phyloP scores from a whole-genome alignment of 2,113 vertebrate genomes.

The Tyrannus savana region DNA sequence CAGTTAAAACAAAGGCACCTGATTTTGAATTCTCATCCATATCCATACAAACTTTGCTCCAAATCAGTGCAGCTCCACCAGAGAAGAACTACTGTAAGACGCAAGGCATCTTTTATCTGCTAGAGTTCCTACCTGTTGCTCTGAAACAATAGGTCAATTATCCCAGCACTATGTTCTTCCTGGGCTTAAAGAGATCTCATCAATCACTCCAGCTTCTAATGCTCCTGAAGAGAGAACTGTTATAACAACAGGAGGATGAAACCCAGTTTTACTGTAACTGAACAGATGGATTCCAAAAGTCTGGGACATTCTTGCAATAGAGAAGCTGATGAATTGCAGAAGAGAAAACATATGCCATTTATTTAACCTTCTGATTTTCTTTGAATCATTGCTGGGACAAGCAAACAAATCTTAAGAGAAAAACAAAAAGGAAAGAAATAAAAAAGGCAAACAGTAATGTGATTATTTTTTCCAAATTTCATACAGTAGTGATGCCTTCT shows the following conservation, averaged over 20 bases:
- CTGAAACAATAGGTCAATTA: conserved; percentile 39
- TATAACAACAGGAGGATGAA: conserved; percentile 34
- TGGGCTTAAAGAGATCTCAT: conserved; percentile 15
- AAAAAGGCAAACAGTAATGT: not conserved
- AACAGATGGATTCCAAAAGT: conserved; percentile 43
- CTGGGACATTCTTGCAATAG: not conserved
- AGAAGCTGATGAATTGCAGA: conserved; percentile 46
- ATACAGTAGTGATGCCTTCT: not conserved
- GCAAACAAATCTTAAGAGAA: not conserved
- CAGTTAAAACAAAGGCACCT: not conserved
- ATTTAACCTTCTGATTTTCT: conserved; percentile 34
- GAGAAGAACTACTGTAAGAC: not conserved
- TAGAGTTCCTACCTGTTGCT: not conserved
- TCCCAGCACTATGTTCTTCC: not conserved
- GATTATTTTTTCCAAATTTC: not conserved
- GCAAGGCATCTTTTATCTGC: not conserved
- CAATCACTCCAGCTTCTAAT: conserved; percentile 25
- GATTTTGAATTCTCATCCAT: not conserved
- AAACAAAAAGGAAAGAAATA: not conserved
- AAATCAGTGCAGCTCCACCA: not conserved
- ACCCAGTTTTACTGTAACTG: conserved; percentile 27
- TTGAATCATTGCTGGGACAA: conserved; percentile 21
- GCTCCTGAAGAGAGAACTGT: conserved; percentile 26
- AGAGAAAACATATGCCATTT: conserved; percentile 21
- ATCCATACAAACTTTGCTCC: not conserved